Percentiles rank a stretch among this genome's conserved stretches.
Conservation (phyloP, 1,140 invertebrate genomes). For the Anoplolepis gracilipes region DNA sequence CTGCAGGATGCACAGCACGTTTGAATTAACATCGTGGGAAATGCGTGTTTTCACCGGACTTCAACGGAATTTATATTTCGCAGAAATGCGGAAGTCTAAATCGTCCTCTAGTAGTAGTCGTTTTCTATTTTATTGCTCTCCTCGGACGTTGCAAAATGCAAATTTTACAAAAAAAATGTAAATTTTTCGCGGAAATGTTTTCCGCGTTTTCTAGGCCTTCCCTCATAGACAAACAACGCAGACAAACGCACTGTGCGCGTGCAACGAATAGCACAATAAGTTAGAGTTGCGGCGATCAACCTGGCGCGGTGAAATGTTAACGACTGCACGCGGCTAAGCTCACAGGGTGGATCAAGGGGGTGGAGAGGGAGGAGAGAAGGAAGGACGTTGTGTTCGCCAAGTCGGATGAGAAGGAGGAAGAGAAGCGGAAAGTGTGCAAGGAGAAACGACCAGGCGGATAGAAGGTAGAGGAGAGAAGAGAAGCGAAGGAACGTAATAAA, state of each 20-base stretch:
- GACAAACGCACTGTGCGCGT: conserved; percentile 44
- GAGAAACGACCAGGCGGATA: neutral
- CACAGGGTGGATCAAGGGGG: conserved; percentile 14
- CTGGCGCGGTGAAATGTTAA: conserved; percentile 69
- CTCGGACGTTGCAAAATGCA: too few species aligned
- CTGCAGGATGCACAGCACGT: neutral
- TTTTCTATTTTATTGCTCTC: conserved; percentile 16
- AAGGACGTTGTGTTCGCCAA: conserved; percentile 53
- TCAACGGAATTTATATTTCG: neutral
- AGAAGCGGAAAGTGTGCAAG: conserved; percentile 32
- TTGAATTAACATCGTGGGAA: neutral
- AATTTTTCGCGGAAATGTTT: conserved; percentile 62
- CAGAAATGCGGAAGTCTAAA: conserved; percentile 36
- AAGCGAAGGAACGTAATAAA: conserved; percentile 70
- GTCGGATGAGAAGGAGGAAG: conserved; percentile 45
- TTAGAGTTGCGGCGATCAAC: conserved; percentile 59
- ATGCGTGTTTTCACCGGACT: neutral
- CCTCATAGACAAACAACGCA: neutral
- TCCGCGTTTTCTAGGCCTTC: conserved; percentile 17
- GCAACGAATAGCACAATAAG: conserved; percentile 57
- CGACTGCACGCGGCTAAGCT: conserved; percentile 60
- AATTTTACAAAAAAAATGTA: conserved; percentile 44
- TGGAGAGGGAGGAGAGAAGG: conserved; percentile 15
- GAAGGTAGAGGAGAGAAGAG: conserved; percentile 61
- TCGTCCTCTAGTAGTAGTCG: neutral